Conservation (phyloP, 2,888 invertebrate species). For the Hedya salicella region DNA sequence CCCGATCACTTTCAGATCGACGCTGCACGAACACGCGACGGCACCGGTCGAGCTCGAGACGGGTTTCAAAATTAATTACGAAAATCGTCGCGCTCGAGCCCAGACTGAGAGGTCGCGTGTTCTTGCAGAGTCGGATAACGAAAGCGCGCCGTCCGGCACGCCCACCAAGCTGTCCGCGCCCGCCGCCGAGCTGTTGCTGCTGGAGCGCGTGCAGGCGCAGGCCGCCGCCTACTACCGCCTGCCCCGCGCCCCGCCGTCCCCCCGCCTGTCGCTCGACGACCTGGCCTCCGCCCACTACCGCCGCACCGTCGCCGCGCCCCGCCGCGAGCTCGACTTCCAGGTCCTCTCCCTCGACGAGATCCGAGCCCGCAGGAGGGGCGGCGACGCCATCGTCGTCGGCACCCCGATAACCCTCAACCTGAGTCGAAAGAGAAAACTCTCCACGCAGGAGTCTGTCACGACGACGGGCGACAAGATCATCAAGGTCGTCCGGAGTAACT, state of each 20-base stretch:
- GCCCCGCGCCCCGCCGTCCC: slow-evolving; percentile 71
- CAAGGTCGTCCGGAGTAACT: slow-evolving; percentile 78
- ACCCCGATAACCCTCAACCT: slow-evolving; percentile 71
- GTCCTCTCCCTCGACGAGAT: slow-evolving; percentile 83
- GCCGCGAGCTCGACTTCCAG: slow-evolving; percentile 74
- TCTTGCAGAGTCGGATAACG: slow-evolving; percentile 92
- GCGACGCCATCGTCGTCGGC: slow-evolving; percentile 55
- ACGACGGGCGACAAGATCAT: slow-evolving; percentile 77
- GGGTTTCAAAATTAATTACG: slow-evolving; percentile 82
- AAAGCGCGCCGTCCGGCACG: slow-evolving; percentile 87
- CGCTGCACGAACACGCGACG: slow-evolving; percentile 74
- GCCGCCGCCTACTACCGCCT: slow-evolving; percentile 89
- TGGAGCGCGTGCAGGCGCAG: slow-evolving; percentile 89
- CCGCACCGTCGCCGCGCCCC: slow-evolving; percentile 52
- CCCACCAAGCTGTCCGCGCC: slow-evolving; percentile 75
- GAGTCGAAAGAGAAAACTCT: slow-evolving; percentile 71
- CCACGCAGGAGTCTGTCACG: slow-evolving; percentile 74
- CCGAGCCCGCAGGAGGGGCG: slow-evolving; percentile 68
- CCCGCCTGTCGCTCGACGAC: slow-evolving; percentile 81
- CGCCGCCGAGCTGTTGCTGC: slow-evolving; percentile 86
- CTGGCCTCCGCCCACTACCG: slow-evolving; percentile 74
- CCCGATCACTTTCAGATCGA: slow-evolving; percentile 71
- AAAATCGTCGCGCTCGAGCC: slow-evolving; percentile 67
- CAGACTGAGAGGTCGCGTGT: slow-evolving; percentile 82
- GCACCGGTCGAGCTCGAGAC: slow-evolving; percentile 55